These are phyloP conservation scores for Phalacrocorax aristotelis DNA, from an alignment of 2,113 vertebrate genomes.

Conservation along the genomic window DNA sequence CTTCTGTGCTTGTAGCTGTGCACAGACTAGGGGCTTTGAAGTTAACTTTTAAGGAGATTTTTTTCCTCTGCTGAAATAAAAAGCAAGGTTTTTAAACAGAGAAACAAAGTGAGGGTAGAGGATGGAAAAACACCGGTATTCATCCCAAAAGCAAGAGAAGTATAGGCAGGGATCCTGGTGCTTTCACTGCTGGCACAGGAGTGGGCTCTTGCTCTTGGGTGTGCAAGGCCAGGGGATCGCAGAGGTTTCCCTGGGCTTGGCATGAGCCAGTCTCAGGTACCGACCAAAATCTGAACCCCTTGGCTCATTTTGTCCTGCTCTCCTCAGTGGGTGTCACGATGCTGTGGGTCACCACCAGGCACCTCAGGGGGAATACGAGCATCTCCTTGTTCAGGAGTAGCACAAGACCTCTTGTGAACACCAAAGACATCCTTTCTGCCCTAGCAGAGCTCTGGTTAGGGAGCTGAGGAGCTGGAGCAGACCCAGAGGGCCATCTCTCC, in stretches of 20 bases:
- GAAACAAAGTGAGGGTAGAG: background rate
- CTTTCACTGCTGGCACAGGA: background rate
- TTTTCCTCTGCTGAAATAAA: background rate
- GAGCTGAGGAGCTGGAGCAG: background rate
- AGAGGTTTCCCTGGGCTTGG: background rate
- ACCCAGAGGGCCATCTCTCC: background rate
- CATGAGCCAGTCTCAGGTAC: background rate
- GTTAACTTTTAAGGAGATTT: background rate
- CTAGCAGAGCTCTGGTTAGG: background rate
- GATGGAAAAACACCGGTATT: background rate
- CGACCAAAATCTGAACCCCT: background rate
- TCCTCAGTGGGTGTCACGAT: background rate
- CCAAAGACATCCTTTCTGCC: background rate
- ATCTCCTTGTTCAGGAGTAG: background rate
- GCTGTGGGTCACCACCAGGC: background rate
- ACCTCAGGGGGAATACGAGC: too few relatives aligned
- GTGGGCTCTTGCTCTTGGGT: background rate
- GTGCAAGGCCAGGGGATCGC: background rate
- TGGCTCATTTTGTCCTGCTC: background rate
- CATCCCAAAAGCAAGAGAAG: background rate
- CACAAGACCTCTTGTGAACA: background rate
- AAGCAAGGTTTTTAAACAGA: background rate
- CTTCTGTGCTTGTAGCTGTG: background rate
- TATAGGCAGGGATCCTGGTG: background rate
- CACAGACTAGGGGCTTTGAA: background rate